Evolutionary conservation across 2,797 vertebrate genomes (phyloP), one percentile per base, ranked within the genome.

Genomic region (Pygocentrus nattereri): DNA sequence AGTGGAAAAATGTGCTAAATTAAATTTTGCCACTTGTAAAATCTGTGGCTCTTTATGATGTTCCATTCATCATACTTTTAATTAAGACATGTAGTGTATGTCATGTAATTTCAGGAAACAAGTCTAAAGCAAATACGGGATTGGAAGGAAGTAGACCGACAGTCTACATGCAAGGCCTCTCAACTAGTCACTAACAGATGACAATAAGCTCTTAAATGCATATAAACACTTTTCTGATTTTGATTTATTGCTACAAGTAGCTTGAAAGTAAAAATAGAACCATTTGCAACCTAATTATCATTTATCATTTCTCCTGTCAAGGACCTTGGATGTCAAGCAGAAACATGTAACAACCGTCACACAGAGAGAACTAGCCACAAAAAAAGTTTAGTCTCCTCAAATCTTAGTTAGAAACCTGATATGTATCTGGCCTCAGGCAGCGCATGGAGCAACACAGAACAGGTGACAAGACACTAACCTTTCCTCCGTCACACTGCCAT

Each of bases 391-490:
- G 49, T 49, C 5, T 73, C 67, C 27, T 69, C 15, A 65, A 19
- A 38, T 75, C 30, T 73, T 49, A 67, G 89, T 83, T 88, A 86
- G 93, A 89, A 93, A 95, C 89, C 90, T 82, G 90, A 94, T 93
- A 91, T 85, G 85, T 50, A 73, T 79, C 79, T 92, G 44, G 86
- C 92, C 91, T 88, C 82, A 0, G 92, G 93, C 92, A 87, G 86
- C 83, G 89, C 88, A 87, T 74, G 77, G 85, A 89, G 87, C 87
- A 88, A 38, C 50, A 82, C 70, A 73, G 58, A 82, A 68, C 87
- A 91, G 87, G 89, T 90, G 91, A 93, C 89, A 88, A 86, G 79
- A 75, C 89, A 88, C 90, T 91, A 91, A 93, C 92, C 90, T 91
- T 89, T 87, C 65, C 81, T 88, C 86, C 76, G 79, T 71, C 81